A percentile compares a stretch with the other conserved stretches of the same genome.
Conservation (phyloP, 2,888 invertebrate genomes). For the Tethea ocularis region DNA sequence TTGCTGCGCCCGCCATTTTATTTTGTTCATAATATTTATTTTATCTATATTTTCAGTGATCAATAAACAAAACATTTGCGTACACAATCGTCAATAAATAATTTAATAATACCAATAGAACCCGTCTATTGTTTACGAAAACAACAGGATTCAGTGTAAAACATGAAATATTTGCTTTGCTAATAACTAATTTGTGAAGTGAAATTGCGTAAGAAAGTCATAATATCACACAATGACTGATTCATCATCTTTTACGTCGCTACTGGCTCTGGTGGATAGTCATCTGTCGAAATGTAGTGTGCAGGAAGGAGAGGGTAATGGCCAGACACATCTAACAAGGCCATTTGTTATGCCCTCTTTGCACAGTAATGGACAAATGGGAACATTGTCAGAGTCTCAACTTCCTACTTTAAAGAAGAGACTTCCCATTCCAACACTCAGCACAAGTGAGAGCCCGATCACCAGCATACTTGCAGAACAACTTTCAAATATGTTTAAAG, state of each 20-base stretch:
- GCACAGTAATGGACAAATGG: constrained; percentile 22
- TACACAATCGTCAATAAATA: too few species aligned
- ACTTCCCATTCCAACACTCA: constrained; percentile 55
- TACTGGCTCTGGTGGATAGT: constrained; percentile 67
- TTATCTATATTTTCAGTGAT: too few species aligned
- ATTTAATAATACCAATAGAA: too few species aligned
- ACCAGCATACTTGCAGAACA: constrained; percentile 58
- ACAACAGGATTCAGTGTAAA: not conserved
- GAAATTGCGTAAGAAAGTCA: not conserved
- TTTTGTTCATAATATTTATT: too few species aligned
- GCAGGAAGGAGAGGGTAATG: constrained; percentile 35
- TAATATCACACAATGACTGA: constrained; percentile 53
- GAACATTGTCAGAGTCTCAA: constrained; percentile 48
- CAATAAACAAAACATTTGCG: too few species aligned
- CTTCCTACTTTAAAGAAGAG: constrained; percentile 45
- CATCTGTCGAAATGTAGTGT: constrained; percentile 68
- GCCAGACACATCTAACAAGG: constrained; percentile 27
- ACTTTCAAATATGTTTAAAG: constrained; percentile 69
- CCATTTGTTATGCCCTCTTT: constrained; percentile 34
- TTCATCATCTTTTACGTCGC: constrained; percentile 62
- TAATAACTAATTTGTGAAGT: not conserved
- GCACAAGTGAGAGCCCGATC: constrained; percentile 25
- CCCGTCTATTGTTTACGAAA: not conserved
- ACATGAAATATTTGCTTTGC: not conserved
- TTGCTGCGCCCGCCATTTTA: too few species aligned